Conservation (phyloP, 35 echinoderm and acorn worm species). For the Apostichopus parvimensis region DNA sequence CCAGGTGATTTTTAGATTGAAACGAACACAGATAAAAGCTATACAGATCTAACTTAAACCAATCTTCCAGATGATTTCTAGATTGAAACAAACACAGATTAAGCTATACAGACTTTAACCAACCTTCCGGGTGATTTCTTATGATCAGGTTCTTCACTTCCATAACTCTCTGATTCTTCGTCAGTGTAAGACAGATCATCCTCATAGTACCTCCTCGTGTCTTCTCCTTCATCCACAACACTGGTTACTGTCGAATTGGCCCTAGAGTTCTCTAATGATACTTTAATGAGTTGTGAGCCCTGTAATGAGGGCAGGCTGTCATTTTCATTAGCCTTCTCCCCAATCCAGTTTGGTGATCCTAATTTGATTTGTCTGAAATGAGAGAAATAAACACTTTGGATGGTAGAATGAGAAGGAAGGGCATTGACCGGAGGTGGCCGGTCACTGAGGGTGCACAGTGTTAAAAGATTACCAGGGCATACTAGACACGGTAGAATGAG, state of each 20-base stretch:
- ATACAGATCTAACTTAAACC: too few species aligned
- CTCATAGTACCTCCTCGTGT: conserved; percentile 20
- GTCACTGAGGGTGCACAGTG: too few species aligned
- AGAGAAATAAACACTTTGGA: neutral
- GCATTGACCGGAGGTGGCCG: too few species aligned
- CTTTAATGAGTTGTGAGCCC: conserved; percentile 29
- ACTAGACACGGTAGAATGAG: too few species aligned
- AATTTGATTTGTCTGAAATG: conserved; percentile 52
- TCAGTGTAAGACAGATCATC: conserved; percentile 49
- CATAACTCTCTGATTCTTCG: conserved; percentile 36
- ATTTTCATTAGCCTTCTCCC: conserved; percentile 4
- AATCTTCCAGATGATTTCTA: too few species aligned
- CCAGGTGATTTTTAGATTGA: too few species aligned
- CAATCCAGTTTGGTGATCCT: conserved; percentile 12
- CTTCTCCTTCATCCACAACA: conserved; percentile 20
- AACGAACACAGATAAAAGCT: too few species aligned
- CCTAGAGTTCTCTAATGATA: conserved; percentile 41
- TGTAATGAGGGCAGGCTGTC: neutral
- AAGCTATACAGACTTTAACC: neutral
- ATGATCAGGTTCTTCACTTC: conserved; percentile 32
- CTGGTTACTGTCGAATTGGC: conserved; percentile 41
- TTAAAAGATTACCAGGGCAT: too few species aligned
- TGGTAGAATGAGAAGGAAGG: too few species aligned
- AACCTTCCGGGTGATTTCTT: conserved; percentile 24
- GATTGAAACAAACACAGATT: too few species aligned